Evolutionary conservation across 2,113 vertebrate genomes (phyloP).

Genomic region (Hypanus sabinus): DNA sequence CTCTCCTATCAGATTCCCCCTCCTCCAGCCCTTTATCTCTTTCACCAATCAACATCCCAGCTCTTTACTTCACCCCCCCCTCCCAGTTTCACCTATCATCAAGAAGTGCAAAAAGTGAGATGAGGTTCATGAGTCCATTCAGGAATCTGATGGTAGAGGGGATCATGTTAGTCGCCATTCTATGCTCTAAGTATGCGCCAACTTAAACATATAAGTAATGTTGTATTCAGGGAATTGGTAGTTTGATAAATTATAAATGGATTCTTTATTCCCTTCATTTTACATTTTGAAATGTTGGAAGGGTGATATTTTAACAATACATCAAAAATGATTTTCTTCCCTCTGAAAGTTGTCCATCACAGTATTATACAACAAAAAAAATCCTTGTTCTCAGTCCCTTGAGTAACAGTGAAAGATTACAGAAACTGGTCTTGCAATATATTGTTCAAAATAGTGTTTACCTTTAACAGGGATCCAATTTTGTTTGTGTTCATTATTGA

Average conservation of each 20-base stretch:
- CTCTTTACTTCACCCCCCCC: too few relatives aligned
- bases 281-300: not conserved
- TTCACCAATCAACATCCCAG: too few relatives aligned
- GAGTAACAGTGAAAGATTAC: not conserved
- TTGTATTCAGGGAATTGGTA: not conserved
- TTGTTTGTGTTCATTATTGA: constrained; percentile 51
- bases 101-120: too few relatives aligned
- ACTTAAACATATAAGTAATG: not conserved
- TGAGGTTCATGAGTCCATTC: too few relatives aligned
- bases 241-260: not conserved
- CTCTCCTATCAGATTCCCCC: too few relatives aligned
- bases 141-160: too few relatives aligned
- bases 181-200: not conserved
- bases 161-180: not conserved
- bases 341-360: not conserved
- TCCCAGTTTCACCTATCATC: too few relatives aligned
- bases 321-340: constrained; percentile 29
- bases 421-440: constrained; percentile 13
- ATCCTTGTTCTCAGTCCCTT: not conserved
- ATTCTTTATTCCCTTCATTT: not conserved
- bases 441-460: not conserved
- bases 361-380: constrained; percentile 4
- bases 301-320: not conserved
- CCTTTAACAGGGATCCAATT: constrained; percentile 27
- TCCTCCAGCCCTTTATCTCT: too few relatives aligned